Conservation (phyloP, 1,140 invertebrate species). For the Lepidurus arcticus region DNA sequence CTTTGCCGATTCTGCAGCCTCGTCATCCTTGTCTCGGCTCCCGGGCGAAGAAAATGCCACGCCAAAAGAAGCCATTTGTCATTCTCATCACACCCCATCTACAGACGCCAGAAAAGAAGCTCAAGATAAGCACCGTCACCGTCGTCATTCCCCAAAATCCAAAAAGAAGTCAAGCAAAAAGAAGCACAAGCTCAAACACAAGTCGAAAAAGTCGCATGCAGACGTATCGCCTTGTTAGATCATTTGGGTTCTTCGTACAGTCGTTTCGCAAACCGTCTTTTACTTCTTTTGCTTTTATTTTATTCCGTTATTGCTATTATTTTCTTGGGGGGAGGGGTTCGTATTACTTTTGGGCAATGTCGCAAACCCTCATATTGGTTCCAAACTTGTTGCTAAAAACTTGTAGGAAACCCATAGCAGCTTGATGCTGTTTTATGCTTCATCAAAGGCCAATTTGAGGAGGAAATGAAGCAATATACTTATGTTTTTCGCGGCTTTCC, state of each 20-base stretch:
- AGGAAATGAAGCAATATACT: conserved; percentile 19
- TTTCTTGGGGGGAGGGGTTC: too few species aligned
- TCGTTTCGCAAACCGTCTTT: neutral
- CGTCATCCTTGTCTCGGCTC: neutral
- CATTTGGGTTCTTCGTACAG: neutral
- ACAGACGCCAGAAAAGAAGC: conserved; percentile 17
- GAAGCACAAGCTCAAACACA: neutral
- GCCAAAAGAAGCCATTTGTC: conserved; percentile 18
- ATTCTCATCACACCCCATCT: conserved; percentile 1
- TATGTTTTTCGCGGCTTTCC: neutral
- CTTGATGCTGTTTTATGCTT: conserved; percentile 1
- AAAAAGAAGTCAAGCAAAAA: neutral
- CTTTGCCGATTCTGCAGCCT: neutral
- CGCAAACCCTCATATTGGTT: neutral
- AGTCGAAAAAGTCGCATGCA: neutral
- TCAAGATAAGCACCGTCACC: neutral
- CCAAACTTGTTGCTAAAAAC: neutral
- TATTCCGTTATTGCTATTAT: too few species aligned
- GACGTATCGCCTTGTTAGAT: neutral
- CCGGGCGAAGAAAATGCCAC: neutral
- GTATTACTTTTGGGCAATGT: too few species aligned
- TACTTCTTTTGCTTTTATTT: neutral
- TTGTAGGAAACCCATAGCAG: neutral
- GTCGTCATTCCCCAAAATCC: neutral
- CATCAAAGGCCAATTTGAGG: conserved; percentile 9